A percentile compares a stretch with the other conserved stretches of the same genome.
Conservation (phyloP, 1,140 invertebrate genomes). For the Trichonephila clavipes region DNA sequence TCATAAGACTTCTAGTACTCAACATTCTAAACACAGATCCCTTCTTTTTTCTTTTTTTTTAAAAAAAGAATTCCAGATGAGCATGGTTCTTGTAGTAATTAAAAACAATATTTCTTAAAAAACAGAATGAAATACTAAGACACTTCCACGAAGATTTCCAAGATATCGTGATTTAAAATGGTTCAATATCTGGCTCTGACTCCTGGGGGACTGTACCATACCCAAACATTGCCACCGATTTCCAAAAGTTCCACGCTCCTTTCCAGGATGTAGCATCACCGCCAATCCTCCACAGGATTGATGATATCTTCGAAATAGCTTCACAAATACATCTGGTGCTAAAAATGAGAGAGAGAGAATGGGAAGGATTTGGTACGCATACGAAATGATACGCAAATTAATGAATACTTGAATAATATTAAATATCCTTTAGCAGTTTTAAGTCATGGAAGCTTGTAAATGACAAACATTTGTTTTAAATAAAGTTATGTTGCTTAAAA, state of each 20-base stretch:
- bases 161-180: neutral
- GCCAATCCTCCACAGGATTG: neutral
- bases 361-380: too few species aligned
- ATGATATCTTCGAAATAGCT: neutral
- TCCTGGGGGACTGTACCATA: neutral
- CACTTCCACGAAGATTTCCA: neutral
- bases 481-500: too few species aligned
- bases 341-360: neutral
- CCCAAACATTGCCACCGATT: neutral
- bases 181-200: neutral
- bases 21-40: too few species aligned
- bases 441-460: too few species aligned
- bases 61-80: too few species aligned
- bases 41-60: too few species aligned
- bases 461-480: too few species aligned
- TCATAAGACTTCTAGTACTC: too few species aligned
- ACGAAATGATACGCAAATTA: neutral
- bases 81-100: too few species aligned
- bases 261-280: neutral
- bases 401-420: neutral
- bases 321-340: neutral
- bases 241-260: neutral
- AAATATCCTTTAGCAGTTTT: neutral
- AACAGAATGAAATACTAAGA: neutral
- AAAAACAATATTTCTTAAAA: too few species aligned